A percentile compares a stretch with the other conserved stretches of the same genome.
phyloP scores from a whole-genome alignment of 2,888 invertebrate genomes.

The Plusia festucae region DNA sequence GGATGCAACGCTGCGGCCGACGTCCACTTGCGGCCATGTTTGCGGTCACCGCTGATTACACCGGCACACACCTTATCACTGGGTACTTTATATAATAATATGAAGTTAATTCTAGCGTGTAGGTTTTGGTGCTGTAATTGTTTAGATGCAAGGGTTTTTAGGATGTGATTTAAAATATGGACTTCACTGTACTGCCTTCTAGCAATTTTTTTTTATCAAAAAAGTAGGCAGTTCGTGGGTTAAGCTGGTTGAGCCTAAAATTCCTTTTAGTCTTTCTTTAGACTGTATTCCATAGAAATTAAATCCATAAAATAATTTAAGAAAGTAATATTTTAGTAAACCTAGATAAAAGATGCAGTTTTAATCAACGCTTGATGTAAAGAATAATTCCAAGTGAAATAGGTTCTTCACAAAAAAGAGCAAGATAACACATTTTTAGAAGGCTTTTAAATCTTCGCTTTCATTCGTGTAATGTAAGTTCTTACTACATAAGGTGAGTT shows the following conservation, averaged over 20 bases:
- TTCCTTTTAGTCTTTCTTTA: too few species aligned
- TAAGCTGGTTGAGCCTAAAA: too few species aligned
- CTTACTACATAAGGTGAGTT: neutral
- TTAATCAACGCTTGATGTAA: neutral
- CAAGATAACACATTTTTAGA: too few species aligned
- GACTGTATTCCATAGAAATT: too few species aligned
- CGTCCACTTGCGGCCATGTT: conserved; percentile 42
- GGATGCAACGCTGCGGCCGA: conserved; percentile 44
- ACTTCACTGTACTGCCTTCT: too few species aligned
- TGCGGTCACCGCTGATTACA: conserved; percentile 50
- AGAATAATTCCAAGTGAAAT: neutral
- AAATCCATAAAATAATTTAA: too few species aligned
- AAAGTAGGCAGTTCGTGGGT: too few species aligned
- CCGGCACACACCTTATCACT: conserved; percentile 26
- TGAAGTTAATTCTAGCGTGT: neutral
- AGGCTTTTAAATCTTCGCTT: neutral
- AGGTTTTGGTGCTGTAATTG: neutral
- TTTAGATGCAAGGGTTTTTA: neutral
- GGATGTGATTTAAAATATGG: too few species aligned
- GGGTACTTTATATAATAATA: neutral
- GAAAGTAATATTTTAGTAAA: too few species aligned
- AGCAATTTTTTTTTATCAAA: too few species aligned
- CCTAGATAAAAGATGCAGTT: too few species aligned
- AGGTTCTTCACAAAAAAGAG: neutral
- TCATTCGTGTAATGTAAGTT: neutral